Conservation (phyloP, 2,888 invertebrate genomes). For the Notodonta dromedarius region DNA sequence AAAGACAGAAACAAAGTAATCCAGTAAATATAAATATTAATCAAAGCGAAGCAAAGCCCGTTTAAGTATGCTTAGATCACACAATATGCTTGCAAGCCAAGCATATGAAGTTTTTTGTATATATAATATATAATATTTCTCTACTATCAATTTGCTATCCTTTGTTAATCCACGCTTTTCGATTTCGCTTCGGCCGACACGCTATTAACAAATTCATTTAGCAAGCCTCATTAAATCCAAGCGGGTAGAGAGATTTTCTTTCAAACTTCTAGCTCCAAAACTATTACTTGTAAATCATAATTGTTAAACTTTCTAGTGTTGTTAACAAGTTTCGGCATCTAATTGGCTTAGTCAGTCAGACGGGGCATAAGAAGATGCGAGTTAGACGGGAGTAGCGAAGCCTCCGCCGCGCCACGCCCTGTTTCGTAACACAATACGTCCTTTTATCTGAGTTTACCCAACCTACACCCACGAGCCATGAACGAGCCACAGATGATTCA, state of each 20-base stretch:
- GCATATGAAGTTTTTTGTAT: no score
- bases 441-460: slow-evolving; percentile 7
- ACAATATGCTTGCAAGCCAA: no score
- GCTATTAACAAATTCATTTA: neutral
- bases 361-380: neutral
- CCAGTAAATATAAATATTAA: no score
- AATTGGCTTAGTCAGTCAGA: neutral
- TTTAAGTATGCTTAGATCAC: no score
- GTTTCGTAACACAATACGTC: slow-evolving; percentile 5
- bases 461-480: slow-evolving; percentile 1
- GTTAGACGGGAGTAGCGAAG: neutral
- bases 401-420: slow-evolving; percentile 2
- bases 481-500: neutral
- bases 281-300: neutral
- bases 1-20: no score
- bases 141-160: no score
- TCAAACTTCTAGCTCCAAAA: neutral
- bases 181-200: neutral
- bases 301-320: slow-evolving; percentile 1
- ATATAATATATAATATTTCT: no score
- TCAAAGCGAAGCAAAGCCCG: no score
- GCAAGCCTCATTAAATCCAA: neutral
- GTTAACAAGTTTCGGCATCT: neutral
- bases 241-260: slow-evolving; percentile 1
- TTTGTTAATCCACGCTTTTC: neutral